phyloP scores from a whole-genome alignment of 1,140 invertebrate genomes.

The Trichonephila clavipes region DNA sequence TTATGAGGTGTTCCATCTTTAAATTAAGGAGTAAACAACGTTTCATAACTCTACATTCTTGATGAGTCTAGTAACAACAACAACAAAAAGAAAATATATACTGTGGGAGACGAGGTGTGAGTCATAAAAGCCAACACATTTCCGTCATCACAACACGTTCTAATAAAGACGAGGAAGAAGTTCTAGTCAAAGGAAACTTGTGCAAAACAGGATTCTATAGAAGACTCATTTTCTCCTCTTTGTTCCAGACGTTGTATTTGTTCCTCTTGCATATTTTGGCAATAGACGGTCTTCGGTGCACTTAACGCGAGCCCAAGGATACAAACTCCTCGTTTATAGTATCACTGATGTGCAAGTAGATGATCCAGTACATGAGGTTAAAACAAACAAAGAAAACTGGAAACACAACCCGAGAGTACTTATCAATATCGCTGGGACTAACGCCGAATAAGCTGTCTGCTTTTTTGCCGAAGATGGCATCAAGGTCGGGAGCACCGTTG shows the following conservation, averaged over 20 bases:
- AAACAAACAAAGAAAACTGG: slow-evolving; percentile 98
- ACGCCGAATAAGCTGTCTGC: slow-evolving; percentile 94
- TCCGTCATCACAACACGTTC: slow-evolving; percentile 63
- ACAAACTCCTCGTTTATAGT: slow-evolving; percentile 95
- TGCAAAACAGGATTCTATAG: slow-evolving; percentile 76
- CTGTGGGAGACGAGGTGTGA: slow-evolving; percentile 49
- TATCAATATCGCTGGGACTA: slow-evolving; percentile 97
- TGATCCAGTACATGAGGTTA: slow-evolving; percentile 99
- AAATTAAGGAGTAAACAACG: slow-evolving; percentile 44
- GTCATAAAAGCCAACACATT: slow-evolving; percentile 65
- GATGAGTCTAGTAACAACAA: slow-evolving; percentile 65
- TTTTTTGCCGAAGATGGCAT: slow-evolving; percentile 85
- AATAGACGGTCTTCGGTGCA: slow-evolving; percentile 63
- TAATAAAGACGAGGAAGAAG: slow-evolving; percentile 75
- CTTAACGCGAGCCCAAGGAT: slow-evolving; percentile 78
- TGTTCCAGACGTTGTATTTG: slow-evolving; percentile 65
- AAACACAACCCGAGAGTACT: slow-evolving; percentile 97
- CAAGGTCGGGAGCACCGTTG: slow-evolving; percentile 85
- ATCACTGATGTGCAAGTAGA: slow-evolving; percentile 96
- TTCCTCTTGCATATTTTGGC: slow-evolving; percentile 65
- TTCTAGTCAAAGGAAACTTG: slow-evolving; percentile 76
- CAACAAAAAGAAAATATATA: background rate
- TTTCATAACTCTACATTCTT: slow-evolving; percentile 50
- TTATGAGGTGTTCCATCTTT: slow-evolving; percentile 62
- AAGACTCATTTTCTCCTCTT: slow-evolving; percentile 70